Evolutionary conservation across 2,797 vertebrate species (phyloP), one percentile per base, ranked within the genome.

Genomic region (Lithobates pipiens): DNA sequence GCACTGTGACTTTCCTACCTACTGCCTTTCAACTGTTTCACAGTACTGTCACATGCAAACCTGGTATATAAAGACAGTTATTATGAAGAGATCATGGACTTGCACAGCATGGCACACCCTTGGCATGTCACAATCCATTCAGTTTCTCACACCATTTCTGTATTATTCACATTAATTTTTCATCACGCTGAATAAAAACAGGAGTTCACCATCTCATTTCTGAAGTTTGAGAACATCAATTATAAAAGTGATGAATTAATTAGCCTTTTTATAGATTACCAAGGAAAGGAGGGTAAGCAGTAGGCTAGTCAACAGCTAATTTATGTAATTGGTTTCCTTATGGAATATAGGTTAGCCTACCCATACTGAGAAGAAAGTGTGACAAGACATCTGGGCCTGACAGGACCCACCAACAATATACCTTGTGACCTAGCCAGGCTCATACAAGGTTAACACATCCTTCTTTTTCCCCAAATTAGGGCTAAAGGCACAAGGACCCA

Each of bases 31-130:
- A 25, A 67, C 29, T 68, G n/a, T 68, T 78, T 4, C 76, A 67
- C 16, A 63, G 68, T 44, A 50, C n/a, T 67, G 36, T 50, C 77
- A 77, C 61, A 44, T 42, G 9, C 15, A 68, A 21, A 80, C 54
- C 44, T 69, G 67, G 21, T 67, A 75, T 16, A 32, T 75, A 42
- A 75, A 27, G 34, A 74, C 18, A 44, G 34, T 23, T 57, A 46
- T 46, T 50, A 50, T 54, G n/a, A 81, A 21, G 18, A 63, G n/a
- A 72, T 32, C 32, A 32, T 42, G 57, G 44, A 5, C 65, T 32
- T 29, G 21, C 18, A 34, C 27, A 32, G 67, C 16, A 68, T 54
- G 77, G 42, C 77, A 80, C 77, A 70, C 67, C 77, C 65, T 80
- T 80, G 6, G 9, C 18, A 50, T 70, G n/a, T 46, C 32, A 46